Conservation (phyloP, 1,140 invertebrate species). For the Leptonema lineaticorne region DNA sequence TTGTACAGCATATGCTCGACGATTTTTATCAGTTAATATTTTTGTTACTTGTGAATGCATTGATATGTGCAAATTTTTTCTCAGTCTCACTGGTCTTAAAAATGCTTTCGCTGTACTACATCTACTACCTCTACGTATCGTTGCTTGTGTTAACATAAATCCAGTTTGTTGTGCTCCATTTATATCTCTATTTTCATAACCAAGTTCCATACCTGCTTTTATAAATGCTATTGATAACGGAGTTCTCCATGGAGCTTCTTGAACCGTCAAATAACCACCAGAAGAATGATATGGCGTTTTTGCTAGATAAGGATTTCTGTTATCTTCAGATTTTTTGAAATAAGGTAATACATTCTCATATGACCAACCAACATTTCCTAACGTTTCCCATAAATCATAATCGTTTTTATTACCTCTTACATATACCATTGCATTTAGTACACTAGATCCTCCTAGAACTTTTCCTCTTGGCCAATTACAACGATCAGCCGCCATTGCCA, state of each 20-base stretch:
- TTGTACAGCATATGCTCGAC: conserved; percentile 74
- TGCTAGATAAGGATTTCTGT: conserved; percentile 76
- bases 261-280: conserved; percentile 81
- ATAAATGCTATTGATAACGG: conserved; percentile 79
- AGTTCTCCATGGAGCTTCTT: conserved; percentile 79
- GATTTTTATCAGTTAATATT: conserved; percentile 67
- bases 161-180: conserved; percentile 82
- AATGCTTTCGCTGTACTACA: conserved; percentile 91
- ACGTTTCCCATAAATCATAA: conserved; percentile 86
- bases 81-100: conserved; percentile 73
- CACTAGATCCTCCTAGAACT: conserved; percentile 90
- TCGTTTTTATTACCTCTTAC: conserved; percentile 88
- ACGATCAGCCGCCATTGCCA: conserved; percentile 79
- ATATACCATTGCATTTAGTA: conserved; percentile 95
- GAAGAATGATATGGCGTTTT: conserved; percentile 72
- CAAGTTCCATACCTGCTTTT: conserved; percentile 76
- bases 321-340: conserved; percentile 87
- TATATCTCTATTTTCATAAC: conserved; percentile 77
- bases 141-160: conserved; percentile 83
- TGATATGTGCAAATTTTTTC: conserved; percentile 80
- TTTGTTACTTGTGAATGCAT: conserved; percentile 75
- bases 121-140: conserved; percentile 79
- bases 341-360: conserved; percentile 86
- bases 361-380: conserved; percentile 89
- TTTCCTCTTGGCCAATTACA: conserved; percentile 88